phyloP scores from a whole-genome alignment of 1,140 invertebrate genomes.

The Popillia japonica region DNA sequence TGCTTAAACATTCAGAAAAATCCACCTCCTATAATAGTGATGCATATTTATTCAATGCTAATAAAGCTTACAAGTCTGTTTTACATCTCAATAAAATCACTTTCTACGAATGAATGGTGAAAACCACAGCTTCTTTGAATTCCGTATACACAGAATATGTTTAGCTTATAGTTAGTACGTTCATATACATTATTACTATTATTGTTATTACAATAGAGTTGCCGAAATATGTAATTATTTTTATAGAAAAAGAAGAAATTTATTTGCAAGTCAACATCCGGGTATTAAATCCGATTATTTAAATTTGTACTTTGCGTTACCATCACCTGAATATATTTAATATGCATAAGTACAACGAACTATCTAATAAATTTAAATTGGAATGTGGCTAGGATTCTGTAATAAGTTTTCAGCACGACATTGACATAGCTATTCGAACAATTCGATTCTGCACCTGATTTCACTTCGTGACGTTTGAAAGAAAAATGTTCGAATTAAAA shows the following conservation, averaged over 20 bases:
- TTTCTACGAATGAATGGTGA: conserved; percentile 5
- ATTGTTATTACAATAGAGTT: too few relatives aligned
- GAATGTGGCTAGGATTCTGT: background rate
- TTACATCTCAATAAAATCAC: background rate
- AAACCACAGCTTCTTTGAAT: background rate
- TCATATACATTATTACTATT: too few relatives aligned
- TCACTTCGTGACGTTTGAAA: background rate
- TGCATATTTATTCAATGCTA: background rate
- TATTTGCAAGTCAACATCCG: too few relatives aligned
- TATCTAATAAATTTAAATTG: background rate
- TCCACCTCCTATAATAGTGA: background rate
- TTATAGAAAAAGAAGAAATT: too few relatives aligned
- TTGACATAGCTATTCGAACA: conserved; percentile 11
- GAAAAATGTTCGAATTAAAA: too few relatives aligned
- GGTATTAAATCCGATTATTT: too few relatives aligned
- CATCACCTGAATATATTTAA: too few relatives aligned
- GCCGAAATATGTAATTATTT: too few relatives aligned
- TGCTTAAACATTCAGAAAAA: background rate
- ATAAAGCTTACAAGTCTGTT: background rate
- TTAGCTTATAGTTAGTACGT: background rate
- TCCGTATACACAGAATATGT: background rate
- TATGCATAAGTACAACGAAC: background rate
- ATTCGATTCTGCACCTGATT: background rate
- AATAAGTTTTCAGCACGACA: background rate
- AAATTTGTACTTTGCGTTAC: too few relatives aligned